Evolutionary conservation across 1,140 invertebrate species (phyloP).

Genomic region (Potamilus streckersoni): DNA sequence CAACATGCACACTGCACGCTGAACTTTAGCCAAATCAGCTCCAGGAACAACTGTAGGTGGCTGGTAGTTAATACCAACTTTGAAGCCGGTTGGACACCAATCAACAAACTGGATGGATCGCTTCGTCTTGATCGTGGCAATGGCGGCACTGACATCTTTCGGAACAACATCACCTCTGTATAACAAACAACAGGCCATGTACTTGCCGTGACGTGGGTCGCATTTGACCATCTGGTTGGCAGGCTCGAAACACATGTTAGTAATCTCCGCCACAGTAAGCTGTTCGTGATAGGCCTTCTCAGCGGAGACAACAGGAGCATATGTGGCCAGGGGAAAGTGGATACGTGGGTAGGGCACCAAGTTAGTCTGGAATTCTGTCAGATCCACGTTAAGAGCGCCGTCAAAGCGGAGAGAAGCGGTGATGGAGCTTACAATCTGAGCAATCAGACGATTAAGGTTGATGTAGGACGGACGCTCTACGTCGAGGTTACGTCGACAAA

Average conservation of each 20-base stretch:
- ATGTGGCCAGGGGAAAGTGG: slow-evolving; percentile 52
- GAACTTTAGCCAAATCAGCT: slow-evolving; percentile 75
- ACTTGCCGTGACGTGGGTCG: slow-evolving; percentile 87
- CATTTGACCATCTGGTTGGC: slow-evolving; percentile 93
- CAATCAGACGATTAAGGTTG: slow-evolving; percentile 57
- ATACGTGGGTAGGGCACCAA: slow-evolving; percentile 58
- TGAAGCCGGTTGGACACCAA: slow-evolving; percentile 86
- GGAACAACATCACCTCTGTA: slow-evolving; percentile 68
- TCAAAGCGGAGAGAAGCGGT: slow-evolving; percentile 75
- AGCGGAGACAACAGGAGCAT: slow-evolving; percentile 46
- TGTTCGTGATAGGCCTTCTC: slow-evolving; percentile 62
- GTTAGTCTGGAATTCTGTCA: slow-evolving; percentile 79
- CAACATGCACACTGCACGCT: slow-evolving; percentile 80
- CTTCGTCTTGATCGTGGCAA: slow-evolving; percentile 85
- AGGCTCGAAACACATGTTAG: slow-evolving; percentile 87
- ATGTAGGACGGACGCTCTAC: slow-evolving; percentile 78
- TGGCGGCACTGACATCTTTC: slow-evolving; percentile 83
- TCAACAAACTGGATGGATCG: slow-evolving; percentile 82
- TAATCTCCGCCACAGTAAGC: slow-evolving; percentile 80
- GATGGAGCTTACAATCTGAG: slow-evolving; percentile 68
- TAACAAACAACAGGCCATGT: slow-evolving; percentile 79
- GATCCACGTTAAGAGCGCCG: slow-evolving; percentile 77
- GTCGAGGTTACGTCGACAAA: slow-evolving; percentile 87
- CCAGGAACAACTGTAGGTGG: slow-evolving; percentile 79
- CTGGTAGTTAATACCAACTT: slow-evolving; percentile 63